Base-by-base conservation (phyloP, 2,113 vertebrate species). In the Rafetus swinhoei region DNA sequence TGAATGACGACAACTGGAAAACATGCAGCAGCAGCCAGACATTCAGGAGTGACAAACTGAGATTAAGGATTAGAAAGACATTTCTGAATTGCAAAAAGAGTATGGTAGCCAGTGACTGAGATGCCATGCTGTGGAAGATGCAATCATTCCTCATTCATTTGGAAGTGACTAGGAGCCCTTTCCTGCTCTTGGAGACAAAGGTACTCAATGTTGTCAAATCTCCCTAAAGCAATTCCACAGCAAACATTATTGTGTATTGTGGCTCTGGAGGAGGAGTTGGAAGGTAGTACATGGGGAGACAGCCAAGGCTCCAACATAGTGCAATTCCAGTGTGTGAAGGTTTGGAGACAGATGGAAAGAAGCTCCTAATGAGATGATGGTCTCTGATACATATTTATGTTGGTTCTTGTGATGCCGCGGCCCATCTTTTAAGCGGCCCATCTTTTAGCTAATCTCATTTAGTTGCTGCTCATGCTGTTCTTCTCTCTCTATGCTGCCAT, bases 221-320 rank as follows among this genome's bases (percentile, higher is more conserved):
- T 52, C 0, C 52, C 1, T 80, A 1, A 54, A 0, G 27, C 6
- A 7, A 29, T 55, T 81, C 56, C 11, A 93, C 32, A 2, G 2
- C 5, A n/a, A 69, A 83, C 15, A 5, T 27, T 72, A 62, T 60
- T 18, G 0, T 86, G 50, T 22, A 2, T 9, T 72, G 16, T 92
- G 79, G 22, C 2, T 1, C 3, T 5, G 16, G 65, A 60, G 29
- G 18, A 82, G 60, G 50, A 50, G 35, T 29, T 65, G 4, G 19
- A 11, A 59, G 94, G 1, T 24, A 45, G 72, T 50, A 84, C 29
- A 27, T n/a, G 60, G 84, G 54, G 21, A 5, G 27, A 62, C 88
- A 80, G 4, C 2, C 69, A 25, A 5, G 3, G 21, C 1, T 9
- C 1, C 4, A 12, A 25, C 27, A 52, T 50, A 29, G 55, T 62